Conservation (phyloP, 2,888 invertebrate genomes). For the Beris morrisii region DNA sequence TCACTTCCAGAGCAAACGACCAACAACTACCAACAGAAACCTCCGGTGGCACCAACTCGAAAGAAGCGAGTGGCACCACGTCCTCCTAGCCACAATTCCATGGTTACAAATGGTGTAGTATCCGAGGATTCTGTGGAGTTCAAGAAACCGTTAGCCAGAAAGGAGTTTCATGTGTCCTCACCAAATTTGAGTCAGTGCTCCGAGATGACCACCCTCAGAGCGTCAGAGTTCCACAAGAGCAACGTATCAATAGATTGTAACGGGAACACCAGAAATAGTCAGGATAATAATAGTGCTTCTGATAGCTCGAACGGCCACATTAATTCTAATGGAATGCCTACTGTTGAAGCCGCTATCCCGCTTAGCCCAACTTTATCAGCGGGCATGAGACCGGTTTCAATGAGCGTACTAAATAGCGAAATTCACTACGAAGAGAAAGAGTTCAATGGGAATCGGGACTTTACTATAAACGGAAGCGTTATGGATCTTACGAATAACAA, state of each 20-base stretch:
- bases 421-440: conserved; percentile 30
- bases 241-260: conserved; percentile 48
- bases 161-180: conserved; percentile 52
- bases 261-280: conserved; percentile 45
- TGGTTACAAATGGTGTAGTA: conserved; percentile 36
- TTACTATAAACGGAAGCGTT: conserved; percentile 38
- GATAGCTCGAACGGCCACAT: conserved; percentile 32
- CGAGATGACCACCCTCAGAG: conserved; percentile 34
- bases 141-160: conserved; percentile 42
- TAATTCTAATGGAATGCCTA: conserved; percentile 23
- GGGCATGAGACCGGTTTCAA: conserved; percentile 37
- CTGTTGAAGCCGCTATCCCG: background rate
- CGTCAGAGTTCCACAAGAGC: conserved; percentile 40
- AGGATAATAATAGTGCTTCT: conserved; percentile 38
- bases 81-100: conserved; percentile 53
- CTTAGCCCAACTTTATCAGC: conserved; percentile 19
- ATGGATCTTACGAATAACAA: conserved; percentile 33
- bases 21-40: conserved; percentile 10
- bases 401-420: conserved; percentile 39
- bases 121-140: conserved; percentile 11
- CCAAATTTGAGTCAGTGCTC: conserved; percentile 47
- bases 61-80: conserved; percentile 55
- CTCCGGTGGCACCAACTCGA: conserved; percentile 48
- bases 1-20: conserved; percentile 38
- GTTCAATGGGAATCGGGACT: conserved; percentile 32